A percentile compares a stretch with the other conserved stretches of the same genome.
phyloP scores from a whole-genome alignment of 2,888 invertebrate species.

The Acrocera orbiculus region DNA sequence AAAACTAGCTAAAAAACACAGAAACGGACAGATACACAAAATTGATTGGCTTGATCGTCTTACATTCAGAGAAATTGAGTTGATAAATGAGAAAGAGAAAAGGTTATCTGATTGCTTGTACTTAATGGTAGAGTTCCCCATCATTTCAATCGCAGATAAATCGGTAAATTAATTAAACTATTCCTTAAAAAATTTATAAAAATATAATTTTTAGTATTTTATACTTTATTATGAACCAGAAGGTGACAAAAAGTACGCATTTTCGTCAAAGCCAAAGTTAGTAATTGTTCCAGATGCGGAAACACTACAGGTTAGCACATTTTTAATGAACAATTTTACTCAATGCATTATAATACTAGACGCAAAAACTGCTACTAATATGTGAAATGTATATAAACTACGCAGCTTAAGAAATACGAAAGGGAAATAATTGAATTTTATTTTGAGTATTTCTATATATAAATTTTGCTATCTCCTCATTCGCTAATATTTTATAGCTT shows the following conservation, averaged over 20 bases:
- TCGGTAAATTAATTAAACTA: constrained; percentile 32
- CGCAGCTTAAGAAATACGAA: too few relatives aligned
- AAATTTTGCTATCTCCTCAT: too few relatives aligned
- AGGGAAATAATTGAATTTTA: too few relatives aligned
- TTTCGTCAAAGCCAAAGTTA: constrained; percentile 59
- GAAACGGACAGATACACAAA: constrained; percentile 86
- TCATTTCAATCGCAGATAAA: constrained; percentile 50
- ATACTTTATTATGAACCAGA: constrained; percentile 90
- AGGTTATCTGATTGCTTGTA: constrained; percentile 83
- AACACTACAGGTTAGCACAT: constrained; percentile 60
- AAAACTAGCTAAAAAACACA: constrained; percentile 83
- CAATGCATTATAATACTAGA: too few relatives aligned
- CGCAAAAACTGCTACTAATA: too few relatives aligned
- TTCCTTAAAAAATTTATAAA: neutral
- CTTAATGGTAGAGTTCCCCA: constrained; percentile 89
- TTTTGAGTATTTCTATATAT: too few relatives aligned
- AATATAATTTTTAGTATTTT: constrained; percentile 41
- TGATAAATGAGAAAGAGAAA: constrained; percentile 88
- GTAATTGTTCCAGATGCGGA: constrained; percentile 76
- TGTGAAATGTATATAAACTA: too few relatives aligned
- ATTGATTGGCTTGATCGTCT: constrained; percentile 94
- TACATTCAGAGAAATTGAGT: constrained; percentile 87
- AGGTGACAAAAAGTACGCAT: constrained; percentile 72
- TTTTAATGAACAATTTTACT: too few relatives aligned
- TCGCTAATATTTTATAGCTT: too few relatives aligned